These are phyloP conservation scores for Spermophilus dauricus DNA, from an alignment of 2,113 vertebrate genomes.

Conservation along the genomic window DNA sequence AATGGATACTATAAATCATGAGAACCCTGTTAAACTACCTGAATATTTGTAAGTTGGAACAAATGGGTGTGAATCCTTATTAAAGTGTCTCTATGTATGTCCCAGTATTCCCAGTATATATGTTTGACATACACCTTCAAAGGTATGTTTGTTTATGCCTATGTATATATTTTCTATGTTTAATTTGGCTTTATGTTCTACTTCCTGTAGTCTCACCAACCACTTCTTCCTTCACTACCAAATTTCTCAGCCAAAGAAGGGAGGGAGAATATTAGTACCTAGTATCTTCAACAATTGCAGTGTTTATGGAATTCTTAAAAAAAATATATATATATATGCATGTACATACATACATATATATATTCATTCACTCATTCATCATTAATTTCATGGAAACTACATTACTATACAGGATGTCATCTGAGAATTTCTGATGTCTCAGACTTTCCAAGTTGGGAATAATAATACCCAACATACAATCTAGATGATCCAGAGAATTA, in stretches of 20 bases:
- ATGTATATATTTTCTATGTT: background rate
- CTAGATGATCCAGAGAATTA: background rate
- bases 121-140: background rate
- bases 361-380: background rate
- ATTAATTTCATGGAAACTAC: background rate
- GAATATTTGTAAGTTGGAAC: background rate
- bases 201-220: background rate
- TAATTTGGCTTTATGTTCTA: constrained; percentile 4
- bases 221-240: background rate
- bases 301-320: background rate
- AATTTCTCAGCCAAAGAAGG: background rate
- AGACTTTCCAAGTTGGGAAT: constrained; percentile 16
- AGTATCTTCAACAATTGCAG: background rate
- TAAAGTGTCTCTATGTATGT: background rate
- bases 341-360: too few relatives aligned
- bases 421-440: background rate
- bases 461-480: background rate
- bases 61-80: background rate
- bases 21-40: background rate
- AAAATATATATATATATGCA: background rate
- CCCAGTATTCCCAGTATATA: background rate
- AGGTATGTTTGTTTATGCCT: background rate
- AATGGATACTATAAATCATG: background rate
- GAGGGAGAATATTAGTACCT: background rate
- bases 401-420: background rate